Base-by-base conservation (phyloP, 2,113 vertebrate species). In the Alligator mississippiensis region DNA sequence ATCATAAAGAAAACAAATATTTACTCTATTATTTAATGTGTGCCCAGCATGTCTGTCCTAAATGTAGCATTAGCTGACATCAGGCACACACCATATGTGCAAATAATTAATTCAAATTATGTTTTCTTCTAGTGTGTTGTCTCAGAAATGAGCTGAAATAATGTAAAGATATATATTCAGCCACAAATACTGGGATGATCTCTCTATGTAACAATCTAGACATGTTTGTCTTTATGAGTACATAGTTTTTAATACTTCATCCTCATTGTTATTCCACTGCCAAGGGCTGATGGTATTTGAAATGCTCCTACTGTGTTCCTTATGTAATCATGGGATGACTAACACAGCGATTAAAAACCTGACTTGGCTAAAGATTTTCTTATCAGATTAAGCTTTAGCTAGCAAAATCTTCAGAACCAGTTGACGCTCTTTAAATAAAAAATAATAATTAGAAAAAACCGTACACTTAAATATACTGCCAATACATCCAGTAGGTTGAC, bases 1-100 rank as follows among this genome's bases (percentile, higher is more conserved):
- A 97, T 97, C 95, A 97, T 95, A 97, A 98, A 98, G 96, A 97
- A 98, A 97, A 96, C 97, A 98, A 98, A 98, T 98, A 98, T 98
- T 98, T 98, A 98, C 97, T 97, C 93, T 96, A 95, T 96, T 98
- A 97, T 97, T 98, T 98, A 97, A 97, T 96, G 95, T 96, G 97
- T 97, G 96, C 97, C 97, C 98, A 98, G 98, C 96, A 97, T 96
- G 97, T 95, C 97, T 97, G 96, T 96, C 94, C 94, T 97, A 98
- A 98, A 97, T 96, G 96, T 93, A 97, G 96, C 97, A 97, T 96
- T 98, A 98, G 97, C 96, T 97, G 97, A 98, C 97, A 98, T 97
- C 96, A 97, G 97, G 97, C 96, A 89, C 84, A 93, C 93, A 95
- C 97, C 97, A 97, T 98, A 98, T 97, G 97, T 70, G 15, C 97